A percentile compares a stretch with the other conserved stretches of the same genome.
Evolutionary conservation across 2,113 vertebrate genomes (phyloP).

Genomic region (Syrmaticus mikado): DNA sequence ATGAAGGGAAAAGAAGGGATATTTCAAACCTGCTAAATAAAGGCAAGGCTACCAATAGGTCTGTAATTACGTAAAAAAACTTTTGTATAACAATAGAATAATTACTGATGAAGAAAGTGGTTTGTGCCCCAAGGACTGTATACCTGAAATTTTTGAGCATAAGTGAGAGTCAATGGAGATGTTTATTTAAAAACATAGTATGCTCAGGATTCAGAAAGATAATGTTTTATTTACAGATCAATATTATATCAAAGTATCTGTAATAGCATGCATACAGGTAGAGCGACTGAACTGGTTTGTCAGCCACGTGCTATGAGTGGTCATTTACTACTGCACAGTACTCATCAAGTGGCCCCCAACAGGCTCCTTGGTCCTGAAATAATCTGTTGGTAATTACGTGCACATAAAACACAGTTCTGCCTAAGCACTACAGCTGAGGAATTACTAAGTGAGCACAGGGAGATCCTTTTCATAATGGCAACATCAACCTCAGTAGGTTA

Average conservation of each 20-base stretch:
- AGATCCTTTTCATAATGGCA: background rate
- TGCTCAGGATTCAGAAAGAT: background rate
- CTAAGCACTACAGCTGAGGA: background rate
- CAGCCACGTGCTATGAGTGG: background rate
- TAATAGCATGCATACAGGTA: background rate
- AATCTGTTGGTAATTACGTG: background rate
- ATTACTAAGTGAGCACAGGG: background rate
- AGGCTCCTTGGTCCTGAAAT: background rate
- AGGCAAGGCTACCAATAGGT: background rate
- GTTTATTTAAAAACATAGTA: background rate
- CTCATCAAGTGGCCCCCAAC: background rate
- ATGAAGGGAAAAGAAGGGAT: background rate
- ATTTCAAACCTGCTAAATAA: background rate
- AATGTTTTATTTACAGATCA: conserved; percentile 2
- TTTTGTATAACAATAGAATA: background rate
- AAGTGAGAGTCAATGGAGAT: background rate
- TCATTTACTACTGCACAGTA: background rate
- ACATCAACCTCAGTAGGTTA: background rate
- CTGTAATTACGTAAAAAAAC: background rate
- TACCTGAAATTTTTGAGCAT: background rate
- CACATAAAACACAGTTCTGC: background rate
- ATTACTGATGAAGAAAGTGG: background rate
- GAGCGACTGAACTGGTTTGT: background rate
- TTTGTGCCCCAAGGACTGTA: background rate
- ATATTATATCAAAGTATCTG: background rate